phyloP scores from a whole-genome alignment of 2,888 invertebrate genomes.

The Plagodis dolabraria region DNA sequence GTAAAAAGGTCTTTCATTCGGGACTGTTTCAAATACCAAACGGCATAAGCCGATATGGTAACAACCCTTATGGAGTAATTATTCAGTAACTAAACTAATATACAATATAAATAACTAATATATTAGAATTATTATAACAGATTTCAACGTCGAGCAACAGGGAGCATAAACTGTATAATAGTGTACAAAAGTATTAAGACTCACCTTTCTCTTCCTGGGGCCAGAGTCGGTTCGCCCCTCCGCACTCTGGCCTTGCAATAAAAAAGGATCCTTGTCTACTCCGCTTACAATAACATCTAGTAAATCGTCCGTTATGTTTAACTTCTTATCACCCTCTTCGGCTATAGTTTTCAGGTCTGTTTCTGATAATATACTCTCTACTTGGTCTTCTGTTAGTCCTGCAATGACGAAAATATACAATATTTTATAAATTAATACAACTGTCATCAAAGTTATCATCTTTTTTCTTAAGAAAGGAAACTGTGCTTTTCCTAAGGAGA shows the following conservation, averaged over 20 bases:
- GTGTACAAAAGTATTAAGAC: neutral
- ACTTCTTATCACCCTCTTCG: conserved; percentile 58
- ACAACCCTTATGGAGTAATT: too few relatives aligned
- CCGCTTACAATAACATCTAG: conserved; percentile 58
- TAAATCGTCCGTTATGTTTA: conserved; percentile 53
- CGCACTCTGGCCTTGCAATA: conserved; percentile 75
- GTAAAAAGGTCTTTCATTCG: too few relatives aligned
- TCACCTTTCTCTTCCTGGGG: conserved; percentile 53
- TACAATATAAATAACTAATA: too few relatives aligned
- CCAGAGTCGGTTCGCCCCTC: conserved; percentile 75
- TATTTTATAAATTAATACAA: too few relatives aligned
- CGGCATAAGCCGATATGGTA: too few relatives aligned
- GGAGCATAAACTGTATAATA: too few relatives aligned
- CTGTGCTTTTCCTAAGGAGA: too few relatives aligned
- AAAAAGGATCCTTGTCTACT: conserved; percentile 73
- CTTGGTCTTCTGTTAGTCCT: conserved; percentile 68
- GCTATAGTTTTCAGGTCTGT: conserved; percentile 62
- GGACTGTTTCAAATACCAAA: too few relatives aligned
- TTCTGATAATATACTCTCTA: conserved; percentile 70
- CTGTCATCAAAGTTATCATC: neutral
- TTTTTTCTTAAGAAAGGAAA: too few relatives aligned
- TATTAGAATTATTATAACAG: too few relatives aligned
- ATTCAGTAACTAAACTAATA: too few relatives aligned
- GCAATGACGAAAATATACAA: conserved; percentile 9
- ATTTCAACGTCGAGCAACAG: too few relatives aligned